Evolutionary conservation across 2,797 vertebrate genomes (phyloP).

Genomic region (Tenualosa thibaudeaui): DNA sequence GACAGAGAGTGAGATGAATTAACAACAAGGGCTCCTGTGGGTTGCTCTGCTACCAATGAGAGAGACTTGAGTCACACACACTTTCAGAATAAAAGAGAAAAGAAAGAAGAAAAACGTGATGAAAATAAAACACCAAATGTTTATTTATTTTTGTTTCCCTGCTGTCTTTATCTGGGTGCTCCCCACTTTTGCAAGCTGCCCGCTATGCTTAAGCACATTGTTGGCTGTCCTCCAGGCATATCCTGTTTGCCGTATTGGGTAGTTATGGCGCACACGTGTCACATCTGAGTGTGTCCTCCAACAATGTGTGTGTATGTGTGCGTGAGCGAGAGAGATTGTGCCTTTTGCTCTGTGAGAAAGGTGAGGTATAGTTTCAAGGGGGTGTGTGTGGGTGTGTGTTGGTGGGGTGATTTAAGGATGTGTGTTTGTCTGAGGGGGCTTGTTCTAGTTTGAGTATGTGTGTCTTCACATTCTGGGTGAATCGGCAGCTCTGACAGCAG

Average conservation of each 20-base stretch:
- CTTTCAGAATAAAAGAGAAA: neutral
- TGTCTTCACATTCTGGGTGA: neutral
- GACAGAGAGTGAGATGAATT: neutral
- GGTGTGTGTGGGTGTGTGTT: neutral
- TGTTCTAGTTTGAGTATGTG: constrained; percentile 3
- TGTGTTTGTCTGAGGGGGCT: neutral
- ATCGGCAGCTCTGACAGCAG: neutral
- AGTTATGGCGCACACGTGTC: neutral
- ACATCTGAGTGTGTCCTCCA: neutral
- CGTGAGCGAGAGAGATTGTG: neutral
- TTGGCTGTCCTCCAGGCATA: constrained; percentile 10
- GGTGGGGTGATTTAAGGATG: neutral
- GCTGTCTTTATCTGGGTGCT: neutral
- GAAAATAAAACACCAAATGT: neutral
- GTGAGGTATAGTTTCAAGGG: neutral
- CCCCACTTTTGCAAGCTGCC: neutral
- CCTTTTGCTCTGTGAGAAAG: neutral
- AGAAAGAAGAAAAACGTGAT: neutral
- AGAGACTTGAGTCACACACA: neutral
- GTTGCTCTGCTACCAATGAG: neutral
- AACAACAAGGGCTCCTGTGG: neutral
- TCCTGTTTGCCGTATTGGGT: neutral
- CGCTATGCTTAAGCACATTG: neutral
- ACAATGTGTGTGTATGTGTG: neutral
- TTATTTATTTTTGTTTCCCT: neutral